Conservation (phyloP, 1,140 invertebrate genomes). For the Pollicipes pollicipes region DNA sequence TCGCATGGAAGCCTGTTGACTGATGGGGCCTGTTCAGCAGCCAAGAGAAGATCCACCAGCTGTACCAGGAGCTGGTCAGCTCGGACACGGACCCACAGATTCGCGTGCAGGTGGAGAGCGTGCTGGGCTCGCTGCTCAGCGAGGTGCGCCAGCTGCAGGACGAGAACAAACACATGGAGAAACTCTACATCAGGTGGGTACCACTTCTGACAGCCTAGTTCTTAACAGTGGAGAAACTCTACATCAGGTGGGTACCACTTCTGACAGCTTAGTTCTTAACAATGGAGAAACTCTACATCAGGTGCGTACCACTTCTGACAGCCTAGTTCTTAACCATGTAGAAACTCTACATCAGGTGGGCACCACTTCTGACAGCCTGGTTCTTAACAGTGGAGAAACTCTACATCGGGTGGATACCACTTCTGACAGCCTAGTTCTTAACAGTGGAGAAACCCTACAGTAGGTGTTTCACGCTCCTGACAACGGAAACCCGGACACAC, state of each 20-base stretch:
- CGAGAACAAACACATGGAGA: slow-evolving; percentile 16
- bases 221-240: slow-evolving; percentile 17
- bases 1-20: neutral
- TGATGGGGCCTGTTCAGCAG: slow-evolving; percentile 5
- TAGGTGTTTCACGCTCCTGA: no score
- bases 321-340: no score
- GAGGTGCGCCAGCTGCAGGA: slow-evolving; percentile 25
- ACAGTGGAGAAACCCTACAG: no score
- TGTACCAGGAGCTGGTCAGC: slow-evolving; percentile 30
- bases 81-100: slow-evolving; percentile 25
- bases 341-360: slow-evolving; percentile 14
- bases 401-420: no score
- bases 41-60: slow-evolving; percentile 18
- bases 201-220: no score
- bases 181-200: slow-evolving; percentile 14
- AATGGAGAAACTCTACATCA: slow-evolving; percentile 16
- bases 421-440: no score
- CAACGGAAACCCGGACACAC: no score
- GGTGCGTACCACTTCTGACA: no score
- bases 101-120: slow-evolving; percentile 27
- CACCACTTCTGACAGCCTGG: no score
- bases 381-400: no score
- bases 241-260: slow-evolving; percentile 13
- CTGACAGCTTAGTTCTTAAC: no score
- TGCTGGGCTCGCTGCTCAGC: slow-evolving; percentile 27